A percentile compares a stretch with the other conserved stretches of the same genome.
Conservation (phyloP, 2,888 invertebrate genomes). For the Ashinkailepas kermadecensis region DNA sequence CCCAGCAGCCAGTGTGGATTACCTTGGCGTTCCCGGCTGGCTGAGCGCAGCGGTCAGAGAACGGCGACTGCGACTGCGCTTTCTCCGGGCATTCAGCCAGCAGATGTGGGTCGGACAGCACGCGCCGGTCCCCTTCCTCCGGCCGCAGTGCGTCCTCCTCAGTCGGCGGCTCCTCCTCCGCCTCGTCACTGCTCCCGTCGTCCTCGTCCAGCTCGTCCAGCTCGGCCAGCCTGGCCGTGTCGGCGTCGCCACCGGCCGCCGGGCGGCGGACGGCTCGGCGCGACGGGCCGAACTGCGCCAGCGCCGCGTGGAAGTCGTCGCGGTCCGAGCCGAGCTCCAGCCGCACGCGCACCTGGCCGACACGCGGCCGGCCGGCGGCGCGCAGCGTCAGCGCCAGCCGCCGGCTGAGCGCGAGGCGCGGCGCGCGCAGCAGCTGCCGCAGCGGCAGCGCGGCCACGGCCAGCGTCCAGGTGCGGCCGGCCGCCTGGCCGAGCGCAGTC, state of each 20-base stretch:
- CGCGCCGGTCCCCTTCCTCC: background rate
- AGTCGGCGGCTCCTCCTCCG: background rate
- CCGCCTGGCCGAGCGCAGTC: background rate
- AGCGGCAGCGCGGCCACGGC: constrained; percentile 19
- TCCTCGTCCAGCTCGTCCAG: background rate
- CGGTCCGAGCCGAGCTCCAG: constrained; percentile 3
- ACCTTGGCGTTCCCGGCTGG: background rate
- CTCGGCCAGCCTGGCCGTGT: background rate
- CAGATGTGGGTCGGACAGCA: background rate
- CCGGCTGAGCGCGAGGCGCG: background rate
- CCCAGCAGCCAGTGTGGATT: background rate
- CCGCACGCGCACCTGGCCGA: background rate
- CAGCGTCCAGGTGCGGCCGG: constrained; percentile 9
- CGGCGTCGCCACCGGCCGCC: background rate
- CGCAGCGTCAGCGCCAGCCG: constrained; percentile 18
- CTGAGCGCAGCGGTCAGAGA: background rate
- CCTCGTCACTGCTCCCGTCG: background rate
- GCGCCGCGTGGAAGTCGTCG: constrained; percentile 14
- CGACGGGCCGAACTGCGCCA: background rate
- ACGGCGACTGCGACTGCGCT: background rate
- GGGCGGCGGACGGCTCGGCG: background rate
- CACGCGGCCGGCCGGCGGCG: constrained; percentile 14
- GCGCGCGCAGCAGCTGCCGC: constrained; percentile 18
- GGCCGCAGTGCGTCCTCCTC: background rate
- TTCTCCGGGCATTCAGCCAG: background rate